Evolutionary conservation across 1,140 invertebrate species (phyloP).

Genomic region (Arion vulgaris): DNA sequence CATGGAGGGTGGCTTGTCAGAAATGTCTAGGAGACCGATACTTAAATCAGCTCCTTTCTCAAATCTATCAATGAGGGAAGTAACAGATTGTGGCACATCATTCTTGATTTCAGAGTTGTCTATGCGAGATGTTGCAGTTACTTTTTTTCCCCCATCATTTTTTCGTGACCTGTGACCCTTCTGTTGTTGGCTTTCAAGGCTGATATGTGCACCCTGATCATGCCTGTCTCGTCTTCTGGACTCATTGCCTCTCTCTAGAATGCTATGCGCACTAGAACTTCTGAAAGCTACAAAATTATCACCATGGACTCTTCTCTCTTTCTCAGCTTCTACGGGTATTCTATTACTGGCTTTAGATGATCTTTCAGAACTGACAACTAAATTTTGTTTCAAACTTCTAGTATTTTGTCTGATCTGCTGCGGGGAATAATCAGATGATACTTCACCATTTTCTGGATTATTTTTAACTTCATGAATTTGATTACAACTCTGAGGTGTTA

Average conservation of each 20-base stretch:
- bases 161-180: not conserved
- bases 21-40: conserved; percentile 29
- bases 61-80: conserved; percentile 56
- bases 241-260: conserved; percentile 24
- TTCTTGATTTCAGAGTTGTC: not conserved
- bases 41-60: conserved; percentile 48
- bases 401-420: not conserved
- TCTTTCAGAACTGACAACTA: not conserved
- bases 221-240: not conserved
- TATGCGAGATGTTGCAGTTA: conserved; percentile 1
- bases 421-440: not conserved
- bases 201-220: not conserved
- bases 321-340: not conserved
- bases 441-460: conserved; percentile 12
- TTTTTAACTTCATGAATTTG: not conserved
- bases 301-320: not conserved
- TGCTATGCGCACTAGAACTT: conserved; percentile 40
- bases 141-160: not conserved
- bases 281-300: conserved; percentile 14
- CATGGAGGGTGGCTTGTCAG: conserved; percentile 53
- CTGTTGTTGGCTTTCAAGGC: not conserved
- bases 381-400: not conserved
- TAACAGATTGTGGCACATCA: conserved; percentile 34
- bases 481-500: not conserved
- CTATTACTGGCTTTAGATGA: not conserved